Conservation (phyloP, 2,888 invertebrate genomes). For the Brachynemurus nebulosus region DNA sequence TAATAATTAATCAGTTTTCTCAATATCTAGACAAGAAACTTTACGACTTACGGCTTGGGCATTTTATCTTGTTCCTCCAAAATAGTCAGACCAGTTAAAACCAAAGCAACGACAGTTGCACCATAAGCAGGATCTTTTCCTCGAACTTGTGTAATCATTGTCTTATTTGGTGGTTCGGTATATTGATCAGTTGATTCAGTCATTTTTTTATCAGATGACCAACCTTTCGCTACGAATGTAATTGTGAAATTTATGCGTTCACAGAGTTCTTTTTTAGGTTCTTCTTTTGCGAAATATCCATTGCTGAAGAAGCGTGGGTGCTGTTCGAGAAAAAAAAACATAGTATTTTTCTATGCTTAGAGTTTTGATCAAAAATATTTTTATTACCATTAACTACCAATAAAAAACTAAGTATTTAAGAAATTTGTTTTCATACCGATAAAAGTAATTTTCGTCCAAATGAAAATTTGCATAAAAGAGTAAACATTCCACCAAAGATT, state of each 20-base stretch:
- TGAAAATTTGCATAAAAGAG: constrained; percentile 43
- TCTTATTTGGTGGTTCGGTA: constrained; percentile 45
- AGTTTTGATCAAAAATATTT: no score
- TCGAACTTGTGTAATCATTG: constrained; percentile 47
- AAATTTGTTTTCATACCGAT: no score
- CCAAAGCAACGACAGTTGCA: constrained; percentile 57
- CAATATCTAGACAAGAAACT: no score
- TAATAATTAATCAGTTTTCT: no score
- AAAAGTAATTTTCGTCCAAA: constrained; percentile 50
- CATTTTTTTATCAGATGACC: constrained; percentile 46
- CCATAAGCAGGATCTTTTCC: constrained; percentile 71
- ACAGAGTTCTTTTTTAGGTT: constrained; percentile 45
- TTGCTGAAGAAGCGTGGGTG: constrained; percentile 44
- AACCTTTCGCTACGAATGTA: constrained; percentile 64
- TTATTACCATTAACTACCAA: no score
- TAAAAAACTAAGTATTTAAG: no score
- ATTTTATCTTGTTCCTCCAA: constrained; percentile 61
- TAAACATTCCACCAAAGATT: constrained; percentile 45
- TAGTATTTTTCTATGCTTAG: no score
- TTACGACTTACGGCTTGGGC: constrained; percentile 56
- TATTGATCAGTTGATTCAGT: constrained; percentile 41
- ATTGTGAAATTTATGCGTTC: constrained; percentile 48
- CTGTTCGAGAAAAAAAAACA: no score
- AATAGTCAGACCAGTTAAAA: constrained; percentile 60
- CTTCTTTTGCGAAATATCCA: constrained; percentile 53